Percentiles rank a stretch among this genome's conserved stretches.
Evolutionary conservation across 2,797 vertebrate genomes (phyloP).

Genomic region (Natrix natrix): DNA sequence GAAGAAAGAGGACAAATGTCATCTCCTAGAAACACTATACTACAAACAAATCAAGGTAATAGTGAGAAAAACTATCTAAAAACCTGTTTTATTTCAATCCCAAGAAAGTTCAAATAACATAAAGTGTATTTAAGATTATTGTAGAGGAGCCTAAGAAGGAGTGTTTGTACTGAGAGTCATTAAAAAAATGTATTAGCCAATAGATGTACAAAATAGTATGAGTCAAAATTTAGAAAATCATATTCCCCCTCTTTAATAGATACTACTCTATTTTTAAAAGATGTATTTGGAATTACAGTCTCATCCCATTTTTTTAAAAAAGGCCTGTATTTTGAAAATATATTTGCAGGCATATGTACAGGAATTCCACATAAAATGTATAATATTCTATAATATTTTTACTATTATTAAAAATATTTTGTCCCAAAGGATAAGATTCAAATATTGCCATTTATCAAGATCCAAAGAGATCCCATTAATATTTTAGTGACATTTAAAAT

Average conservation of each 20-base stretch:
- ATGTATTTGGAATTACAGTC: background rate
- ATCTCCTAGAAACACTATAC: background rate
- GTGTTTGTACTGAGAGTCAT: background rate
- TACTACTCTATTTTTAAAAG: background rate
- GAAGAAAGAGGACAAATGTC: background rate
- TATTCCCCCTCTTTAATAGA: background rate
- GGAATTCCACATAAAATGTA: background rate
- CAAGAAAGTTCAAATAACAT: background rate
- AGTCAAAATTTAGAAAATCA: background rate
- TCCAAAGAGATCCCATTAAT: background rate
- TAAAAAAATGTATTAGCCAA: background rate
- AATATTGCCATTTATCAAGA: background rate
- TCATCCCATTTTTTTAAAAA: background rate
- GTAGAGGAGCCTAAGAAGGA: background rate
- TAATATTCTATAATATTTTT: background rate
- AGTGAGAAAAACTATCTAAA: background rate
- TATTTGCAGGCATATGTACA: background rate
- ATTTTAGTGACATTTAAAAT: background rate
- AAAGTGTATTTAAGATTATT: background rate
- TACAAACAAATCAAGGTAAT: background rate
- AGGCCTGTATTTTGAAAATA: background rate
- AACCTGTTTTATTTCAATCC: background rate
- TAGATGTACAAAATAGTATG: background rate
- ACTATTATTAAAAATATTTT: background rate
- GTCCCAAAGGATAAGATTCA: background rate